Conservation (phyloP, 37 sponge, comb jelly and placozoan genomes). For the Haliclona indistincta region DNA sequence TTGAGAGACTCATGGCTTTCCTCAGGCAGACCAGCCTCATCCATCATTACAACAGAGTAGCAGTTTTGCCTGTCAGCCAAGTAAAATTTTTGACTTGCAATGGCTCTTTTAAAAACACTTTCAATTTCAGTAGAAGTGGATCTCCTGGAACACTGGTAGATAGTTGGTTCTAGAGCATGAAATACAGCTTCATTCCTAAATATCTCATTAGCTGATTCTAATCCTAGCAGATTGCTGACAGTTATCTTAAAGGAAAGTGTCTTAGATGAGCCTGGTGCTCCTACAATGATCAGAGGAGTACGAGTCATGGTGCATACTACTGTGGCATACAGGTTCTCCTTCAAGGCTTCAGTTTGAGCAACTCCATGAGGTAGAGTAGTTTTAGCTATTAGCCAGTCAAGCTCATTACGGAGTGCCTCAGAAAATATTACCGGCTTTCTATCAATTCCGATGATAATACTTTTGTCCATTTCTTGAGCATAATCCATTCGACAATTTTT, state of each 20-base stretch:
- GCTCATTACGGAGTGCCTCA: conserved; percentile 40
- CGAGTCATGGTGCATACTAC: conserved; percentile 74
- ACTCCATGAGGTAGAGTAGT: conserved; percentile 73
- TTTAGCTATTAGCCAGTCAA: conserved; percentile 57
- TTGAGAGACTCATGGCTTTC: conserved; percentile 88
- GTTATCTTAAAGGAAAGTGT: conserved; percentile 92
- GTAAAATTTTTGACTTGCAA: conserved; percentile 52
- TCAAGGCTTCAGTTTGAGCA: conserved; percentile 82
- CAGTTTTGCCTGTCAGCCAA: not conserved
- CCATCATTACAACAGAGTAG: conserved; percentile 90
- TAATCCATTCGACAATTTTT: conserved; percentile 41
- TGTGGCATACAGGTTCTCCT: conserved; percentile 90
- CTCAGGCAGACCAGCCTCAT: conserved; percentile 92
- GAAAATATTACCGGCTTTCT: conserved; percentile 39
- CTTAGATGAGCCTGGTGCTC: conserved; percentile 91
- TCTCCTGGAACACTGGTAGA: conserved; percentile 86
- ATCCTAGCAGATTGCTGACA: conserved; percentile 76
- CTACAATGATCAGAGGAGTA: conserved; percentile 89
- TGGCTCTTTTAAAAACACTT: conserved; percentile 80
- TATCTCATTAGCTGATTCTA: conserved; percentile 42
- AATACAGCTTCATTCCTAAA: conserved; percentile 66
- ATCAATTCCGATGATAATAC: too few species aligned
- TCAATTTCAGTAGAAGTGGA: conserved; percentile 86
- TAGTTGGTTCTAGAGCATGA: conserved; percentile 74
- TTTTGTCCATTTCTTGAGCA: not conserved